phyloP scores from a whole-genome alignment of 2,113 vertebrate genomes.

The Chaenocephalus aceratus region DNA sequence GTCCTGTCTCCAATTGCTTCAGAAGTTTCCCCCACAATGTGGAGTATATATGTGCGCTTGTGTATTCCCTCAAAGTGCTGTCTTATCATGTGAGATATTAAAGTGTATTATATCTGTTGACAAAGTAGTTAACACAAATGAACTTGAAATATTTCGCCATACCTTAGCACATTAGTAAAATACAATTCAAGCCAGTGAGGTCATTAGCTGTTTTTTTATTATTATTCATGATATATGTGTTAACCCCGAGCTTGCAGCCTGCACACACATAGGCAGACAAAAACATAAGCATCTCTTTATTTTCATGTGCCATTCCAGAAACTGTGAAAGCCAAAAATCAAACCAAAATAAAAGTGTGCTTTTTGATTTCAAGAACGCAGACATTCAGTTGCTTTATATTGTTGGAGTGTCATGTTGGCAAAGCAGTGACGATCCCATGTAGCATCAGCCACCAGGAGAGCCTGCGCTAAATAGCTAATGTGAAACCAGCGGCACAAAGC shows the following conservation, averaged over 20 bases:
- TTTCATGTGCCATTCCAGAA: slow-evolving; percentile 73
- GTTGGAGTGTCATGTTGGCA: slow-evolving; percentile 91
- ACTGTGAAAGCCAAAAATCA: slow-evolving; percentile 62
- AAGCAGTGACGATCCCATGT: slow-evolving; percentile 85
- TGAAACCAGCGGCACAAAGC: slow-evolving; percentile 79
- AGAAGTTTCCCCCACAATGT: neutral
- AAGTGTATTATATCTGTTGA: slow-evolving; percentile 54
- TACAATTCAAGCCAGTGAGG: neutral
- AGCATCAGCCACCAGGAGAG: slow-evolving; percentile 80
- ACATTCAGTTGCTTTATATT: slow-evolving; percentile 82
- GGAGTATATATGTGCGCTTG: slow-evolving; percentile 17
- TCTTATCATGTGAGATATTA: slow-evolving; percentile 59
- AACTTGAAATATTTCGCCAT: neutral
- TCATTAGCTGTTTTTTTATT: neutral
- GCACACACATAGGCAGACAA: slow-evolving; percentile 26
- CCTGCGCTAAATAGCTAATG: slow-evolving; percentile 60
- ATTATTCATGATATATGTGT: neutral
- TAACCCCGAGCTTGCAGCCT: neutral
- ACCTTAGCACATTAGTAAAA: neutral
- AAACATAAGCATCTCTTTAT: slow-evolving; percentile 77
- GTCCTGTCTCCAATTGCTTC: no score
- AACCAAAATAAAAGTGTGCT: slow-evolving; percentile 65
- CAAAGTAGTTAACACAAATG: neutral
- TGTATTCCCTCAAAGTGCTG: slow-evolving; percentile 51
- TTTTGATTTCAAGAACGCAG: slow-evolving; percentile 37